Base-by-base conservation (phyloP, 2,888 invertebrate species). In the Euclidia mi region DNA sequence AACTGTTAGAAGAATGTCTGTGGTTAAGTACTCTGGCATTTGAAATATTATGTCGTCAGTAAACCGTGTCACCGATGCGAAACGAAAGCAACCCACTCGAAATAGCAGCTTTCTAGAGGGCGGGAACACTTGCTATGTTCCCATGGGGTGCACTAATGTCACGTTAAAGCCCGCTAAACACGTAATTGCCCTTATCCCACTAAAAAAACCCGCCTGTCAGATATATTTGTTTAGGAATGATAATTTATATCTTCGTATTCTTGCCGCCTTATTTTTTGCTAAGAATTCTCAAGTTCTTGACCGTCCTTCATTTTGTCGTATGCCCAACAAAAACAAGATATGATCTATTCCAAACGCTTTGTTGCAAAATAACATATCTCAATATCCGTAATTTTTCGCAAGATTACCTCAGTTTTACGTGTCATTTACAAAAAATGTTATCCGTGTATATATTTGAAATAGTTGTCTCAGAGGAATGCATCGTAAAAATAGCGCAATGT, bases 61-160 rank as follows among this genome's bases (percentile, higher is more conserved):
- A 44, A 51, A 49, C 42, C 37, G 37, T 63, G 56, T 71, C 63
- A 62, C 49, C 65, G 74, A 76, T 58, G 79, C 79, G 74, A 57
- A 67, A 70, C 76, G 63, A 83, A 81, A 77, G 65, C 52, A 20
- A 65, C 29, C 40, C 56, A 69, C 67, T 80, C 49, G 52, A 71
- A 73, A 71, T 65, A 64, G 65, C 70, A 62, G 65, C 64, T 67
- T 76, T 77, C 67, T 60, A 28, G 32, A 71, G 62, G 73, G 67
- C 71, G 58, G 65, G 62, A 69, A 73, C 70, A 74, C 63, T 78
- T 81, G 75, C 59, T 51, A 48, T 71, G 58, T 74, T 84, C 87
- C 84, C 85, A 76, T 70, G 85, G 87, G 88, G 77, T 64, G 76
- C 59, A 71, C 72, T 85, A 85, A 82, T 82, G 76, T 69, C 66